Conservation (phyloP, 2,888 invertebrate genomes). For the Diarsia mendica region DNA sequence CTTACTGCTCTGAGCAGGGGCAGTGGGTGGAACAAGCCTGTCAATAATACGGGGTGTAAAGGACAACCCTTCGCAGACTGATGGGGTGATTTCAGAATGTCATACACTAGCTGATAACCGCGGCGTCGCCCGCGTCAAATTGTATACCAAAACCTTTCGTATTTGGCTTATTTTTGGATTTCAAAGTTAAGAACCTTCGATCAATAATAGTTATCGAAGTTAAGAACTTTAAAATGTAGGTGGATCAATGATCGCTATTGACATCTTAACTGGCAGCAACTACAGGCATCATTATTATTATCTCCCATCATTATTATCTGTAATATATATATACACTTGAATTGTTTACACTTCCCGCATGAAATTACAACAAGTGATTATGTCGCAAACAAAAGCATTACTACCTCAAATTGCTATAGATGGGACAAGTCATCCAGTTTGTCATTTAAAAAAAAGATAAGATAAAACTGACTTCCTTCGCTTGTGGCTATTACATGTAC, state of each 20-base stretch:
- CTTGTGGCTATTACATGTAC: slow-evolving; percentile 24
- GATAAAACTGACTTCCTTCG: slow-evolving; percentile 31
- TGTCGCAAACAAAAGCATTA: not conserved
- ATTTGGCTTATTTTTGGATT: too few species aligned
- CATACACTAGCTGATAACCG: too few species aligned
- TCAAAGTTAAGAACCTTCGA: too few species aligned
- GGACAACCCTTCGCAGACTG: too few species aligned
- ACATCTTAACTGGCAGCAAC: too few species aligned
- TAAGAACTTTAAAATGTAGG: too few species aligned
- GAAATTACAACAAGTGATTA: slow-evolving; percentile 4
- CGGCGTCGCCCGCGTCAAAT: too few species aligned
- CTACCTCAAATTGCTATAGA: not conserved
- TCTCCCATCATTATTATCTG: not conserved
- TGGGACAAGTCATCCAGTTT: slow-evolving; percentile 1
- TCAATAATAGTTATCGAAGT: too few species aligned
- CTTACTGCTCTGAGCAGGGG: not conserved
- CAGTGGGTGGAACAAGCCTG: slow-evolving; percentile 29
- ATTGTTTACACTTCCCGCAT: not conserved
- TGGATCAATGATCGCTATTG: too few species aligned
- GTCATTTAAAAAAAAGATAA: slow-evolving; percentile 44
- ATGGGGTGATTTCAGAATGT: too few species aligned
- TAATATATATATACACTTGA: not conserved
- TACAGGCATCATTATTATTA: too few species aligned
- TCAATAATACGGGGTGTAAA: slow-evolving; percentile 2
- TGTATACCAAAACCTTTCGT: too few species aligned